phyloP scores from a whole-genome alignment of 2,888 invertebrate species.

The Euclidia mi region DNA sequence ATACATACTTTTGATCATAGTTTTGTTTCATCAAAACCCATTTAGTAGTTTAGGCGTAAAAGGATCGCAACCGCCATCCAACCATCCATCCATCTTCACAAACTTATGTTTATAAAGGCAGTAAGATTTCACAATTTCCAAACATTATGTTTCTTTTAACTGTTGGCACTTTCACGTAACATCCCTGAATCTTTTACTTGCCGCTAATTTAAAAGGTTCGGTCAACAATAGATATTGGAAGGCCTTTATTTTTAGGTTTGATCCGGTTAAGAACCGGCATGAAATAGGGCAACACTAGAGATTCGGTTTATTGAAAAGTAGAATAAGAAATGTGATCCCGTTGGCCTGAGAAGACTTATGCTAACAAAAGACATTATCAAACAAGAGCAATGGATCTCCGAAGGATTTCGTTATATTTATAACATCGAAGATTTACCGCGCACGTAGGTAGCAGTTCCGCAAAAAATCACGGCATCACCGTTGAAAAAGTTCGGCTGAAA shows the following conservation, averaged over 20 bases:
- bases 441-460: slow-evolving; percentile 19
- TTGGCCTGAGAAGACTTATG: slow-evolving; percentile 64
- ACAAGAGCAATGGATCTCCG: slow-evolving; percentile 61
- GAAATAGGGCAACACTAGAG: slow-evolving; percentile 45
- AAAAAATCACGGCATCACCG: slow-evolving; percentile 7
- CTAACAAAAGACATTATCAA: slow-evolving; percentile 71
- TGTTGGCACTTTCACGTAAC: background rate
- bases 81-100: no score
- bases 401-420: slow-evolving; percentile 55
- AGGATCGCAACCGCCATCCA: no score
- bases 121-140: no score
- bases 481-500: slow-evolving; percentile 22
- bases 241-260: slow-evolving; percentile 48
- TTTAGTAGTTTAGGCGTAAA: no score
- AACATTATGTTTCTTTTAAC: background rate
- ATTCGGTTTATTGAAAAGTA: slow-evolving; percentile 64
- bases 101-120: no score
- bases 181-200: slow-evolving; percentile 21
- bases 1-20: no score
- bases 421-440: slow-evolving; percentile 42
- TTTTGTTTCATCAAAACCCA: no score
- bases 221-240: slow-evolving; percentile 40
- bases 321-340: slow-evolving; percentile 67
- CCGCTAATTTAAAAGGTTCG: slow-evolving; percentile 40
- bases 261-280: slow-evolving; percentile 48